These are phyloP conservation scores for Pipistrellus kuhlii DNA, from an alignment of 2,797 vertebrate genomes.

Conservation along the genomic window DNA sequence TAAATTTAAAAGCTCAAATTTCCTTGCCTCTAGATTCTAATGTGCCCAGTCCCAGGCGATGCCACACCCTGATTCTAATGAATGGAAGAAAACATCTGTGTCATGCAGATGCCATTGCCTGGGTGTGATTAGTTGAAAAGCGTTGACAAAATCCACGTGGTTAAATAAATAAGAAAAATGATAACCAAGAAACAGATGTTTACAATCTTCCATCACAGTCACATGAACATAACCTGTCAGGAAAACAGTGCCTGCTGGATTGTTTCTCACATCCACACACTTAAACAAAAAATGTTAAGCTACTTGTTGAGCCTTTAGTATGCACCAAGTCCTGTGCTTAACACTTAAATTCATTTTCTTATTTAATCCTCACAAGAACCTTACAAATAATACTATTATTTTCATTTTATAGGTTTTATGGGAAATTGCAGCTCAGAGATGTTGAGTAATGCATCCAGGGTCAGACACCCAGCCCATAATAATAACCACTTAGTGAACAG, in stretches of 20 bases:
- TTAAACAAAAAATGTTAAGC: background rate
- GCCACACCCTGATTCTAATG: background rate
- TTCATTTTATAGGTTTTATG: slow-evolving; percentile 45
- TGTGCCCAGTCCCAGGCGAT: background rate
- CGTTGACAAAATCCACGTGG: slow-evolving; percentile 42
- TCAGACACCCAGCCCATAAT: background rate
- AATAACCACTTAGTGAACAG: background rate
- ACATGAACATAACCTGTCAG: slow-evolving; percentile 51
- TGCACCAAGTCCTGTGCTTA: background rate
- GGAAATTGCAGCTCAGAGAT: slow-evolving; percentile 8
- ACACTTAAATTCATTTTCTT: slow-evolving; percentile 9
- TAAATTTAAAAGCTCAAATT: slow-evolving; percentile 37
- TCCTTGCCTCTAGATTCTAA: slow-evolving; percentile 12
- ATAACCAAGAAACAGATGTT: slow-evolving; percentile 68
- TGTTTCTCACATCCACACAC: slow-evolving; percentile 12
- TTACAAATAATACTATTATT: background rate
- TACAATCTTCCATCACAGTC: slow-evolving; percentile 9
- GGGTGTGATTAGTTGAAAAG: slow-evolving; percentile 60
- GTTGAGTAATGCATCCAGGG: background rate
- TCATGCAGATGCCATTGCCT: background rate
- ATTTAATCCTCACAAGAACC: slow-evolving; percentile 20
- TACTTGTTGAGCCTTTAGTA: slow-evolving; percentile 51
- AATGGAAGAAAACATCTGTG: slow-evolving; percentile 34
- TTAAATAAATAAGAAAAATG: slow-evolving; percentile 63
- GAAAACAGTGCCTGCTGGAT: slow-evolving; percentile 52